These are phyloP conservation scores for Centrocercus urophasianus DNA, from an alignment of 2,113 vertebrate genomes.

Conservation along the genomic window DNA sequence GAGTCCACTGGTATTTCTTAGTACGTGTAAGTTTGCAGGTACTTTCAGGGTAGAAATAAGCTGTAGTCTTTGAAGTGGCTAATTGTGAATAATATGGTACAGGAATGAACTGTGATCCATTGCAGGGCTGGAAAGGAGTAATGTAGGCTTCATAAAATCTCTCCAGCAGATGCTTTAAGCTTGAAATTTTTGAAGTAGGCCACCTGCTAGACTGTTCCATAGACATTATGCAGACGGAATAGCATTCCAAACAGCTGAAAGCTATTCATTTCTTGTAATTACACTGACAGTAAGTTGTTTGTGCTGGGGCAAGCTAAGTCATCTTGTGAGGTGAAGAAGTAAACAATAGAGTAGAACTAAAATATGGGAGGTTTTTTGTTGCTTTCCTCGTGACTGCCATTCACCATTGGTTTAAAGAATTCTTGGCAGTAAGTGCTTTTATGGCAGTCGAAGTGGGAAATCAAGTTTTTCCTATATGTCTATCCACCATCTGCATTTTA, in stretches of 20 bases:
- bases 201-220: background rate
- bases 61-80: background rate
- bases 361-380: background rate
- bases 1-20: constrained; percentile 57
- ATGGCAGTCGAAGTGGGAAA: background rate
- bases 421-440: background rate
- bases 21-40: constrained; percentile 69
- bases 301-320: background rate
- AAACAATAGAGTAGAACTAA: background rate
- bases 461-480: background rate
- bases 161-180: background rate
- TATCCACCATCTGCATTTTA: background rate
- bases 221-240: background rate
- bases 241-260: background rate
- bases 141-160: background rate
- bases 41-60: background rate
- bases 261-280: background rate
- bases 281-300: background rate
- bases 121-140: background rate
- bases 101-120: background rate
- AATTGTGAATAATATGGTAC: background rate
- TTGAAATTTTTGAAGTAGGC: background rate
- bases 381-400: background rate
- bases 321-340: background rate
- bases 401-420: background rate